These are phyloP conservation scores for Graphium colonna DNA, from an alignment of 2,888 invertebrate species.

Conservation along the genomic window DNA sequence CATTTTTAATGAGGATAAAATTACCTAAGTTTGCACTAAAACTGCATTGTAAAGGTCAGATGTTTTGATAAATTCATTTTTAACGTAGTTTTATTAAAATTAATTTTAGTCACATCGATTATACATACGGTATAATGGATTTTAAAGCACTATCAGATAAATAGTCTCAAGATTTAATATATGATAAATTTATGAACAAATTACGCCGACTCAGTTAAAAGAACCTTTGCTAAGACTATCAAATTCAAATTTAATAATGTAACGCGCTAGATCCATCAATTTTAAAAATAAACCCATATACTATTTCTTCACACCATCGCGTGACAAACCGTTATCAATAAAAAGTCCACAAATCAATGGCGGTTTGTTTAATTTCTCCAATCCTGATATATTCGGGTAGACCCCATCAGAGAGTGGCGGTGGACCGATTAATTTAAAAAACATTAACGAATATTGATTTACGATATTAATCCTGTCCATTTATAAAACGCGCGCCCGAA, in stretches of 20 bases:
- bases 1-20: too few relatives aligned
- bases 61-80: too few relatives aligned
- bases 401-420: conserved; percentile 46
- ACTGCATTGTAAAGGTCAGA: too few relatives aligned
- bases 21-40: too few relatives aligned
- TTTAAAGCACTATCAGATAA: too few relatives aligned
- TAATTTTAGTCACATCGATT: too few relatives aligned
- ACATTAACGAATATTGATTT: conserved; percentile 47
- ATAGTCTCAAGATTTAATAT: neutral
- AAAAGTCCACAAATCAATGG: conserved; percentile 52
- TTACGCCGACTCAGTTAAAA: neutral
- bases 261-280: conserved; percentile 7
- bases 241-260: neutral
- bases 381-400: conserved; percentile 67
- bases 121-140: too few relatives aligned
- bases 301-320: conserved; percentile 41
- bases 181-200: neutral
- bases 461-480: conserved; percentile 28
- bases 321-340: conserved; percentile 50
- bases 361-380: conserved; percentile 51
- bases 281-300: conserved; percentile 20
- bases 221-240: neutral
- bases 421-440: conserved; percentile 35
- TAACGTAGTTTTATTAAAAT: too few relatives aligned
- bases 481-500: neutral